phyloP scores from a whole-genome alignment of 2,113 vertebrate species.

The Indicator maculatus region DNA sequence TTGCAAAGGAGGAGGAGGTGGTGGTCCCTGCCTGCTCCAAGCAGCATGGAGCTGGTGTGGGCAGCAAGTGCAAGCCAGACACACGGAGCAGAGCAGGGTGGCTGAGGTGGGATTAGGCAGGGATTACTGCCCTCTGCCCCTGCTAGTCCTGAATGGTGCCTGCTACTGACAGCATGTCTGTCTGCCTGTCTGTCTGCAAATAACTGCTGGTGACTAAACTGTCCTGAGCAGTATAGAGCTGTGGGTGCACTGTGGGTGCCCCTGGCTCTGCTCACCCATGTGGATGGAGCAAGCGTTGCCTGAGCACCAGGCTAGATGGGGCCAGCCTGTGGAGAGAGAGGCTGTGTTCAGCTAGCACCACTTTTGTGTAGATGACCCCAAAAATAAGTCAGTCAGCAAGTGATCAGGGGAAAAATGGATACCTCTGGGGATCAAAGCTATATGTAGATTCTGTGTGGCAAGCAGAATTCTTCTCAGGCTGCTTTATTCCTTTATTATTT shows the following conservation, averaged over 20 bases:
- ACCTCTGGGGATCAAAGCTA: not conserved
- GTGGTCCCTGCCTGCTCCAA: not conserved
- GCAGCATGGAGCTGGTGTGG: accelerated
- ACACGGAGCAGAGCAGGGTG: not conserved
- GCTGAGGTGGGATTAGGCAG: not conserved
- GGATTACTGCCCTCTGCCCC: not conserved
- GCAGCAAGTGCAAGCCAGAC: accelerated
- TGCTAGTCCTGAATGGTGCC: not conserved
- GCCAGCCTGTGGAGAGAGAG: not conserved
- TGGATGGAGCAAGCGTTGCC: not conserved
- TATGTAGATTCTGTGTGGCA: not conserved
- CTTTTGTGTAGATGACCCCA: not conserved
- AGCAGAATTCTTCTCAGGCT: not conserved
- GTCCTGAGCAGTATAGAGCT: not conserved
- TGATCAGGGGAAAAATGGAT: not conserved
- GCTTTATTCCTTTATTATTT: not conserved
- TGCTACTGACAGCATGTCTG: not conserved
- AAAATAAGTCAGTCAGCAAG: not conserved
- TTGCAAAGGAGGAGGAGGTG: not conserved
- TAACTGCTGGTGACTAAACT: not conserved
- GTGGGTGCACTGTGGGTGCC: not conserved
- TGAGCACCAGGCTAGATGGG: not conserved
- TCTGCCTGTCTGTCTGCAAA: not conserved
- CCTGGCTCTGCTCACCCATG: accelerated
- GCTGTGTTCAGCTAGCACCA: not conserved